Conservation (phyloP, 2,888 invertebrate species). For the Nomada fabriciana region DNA sequence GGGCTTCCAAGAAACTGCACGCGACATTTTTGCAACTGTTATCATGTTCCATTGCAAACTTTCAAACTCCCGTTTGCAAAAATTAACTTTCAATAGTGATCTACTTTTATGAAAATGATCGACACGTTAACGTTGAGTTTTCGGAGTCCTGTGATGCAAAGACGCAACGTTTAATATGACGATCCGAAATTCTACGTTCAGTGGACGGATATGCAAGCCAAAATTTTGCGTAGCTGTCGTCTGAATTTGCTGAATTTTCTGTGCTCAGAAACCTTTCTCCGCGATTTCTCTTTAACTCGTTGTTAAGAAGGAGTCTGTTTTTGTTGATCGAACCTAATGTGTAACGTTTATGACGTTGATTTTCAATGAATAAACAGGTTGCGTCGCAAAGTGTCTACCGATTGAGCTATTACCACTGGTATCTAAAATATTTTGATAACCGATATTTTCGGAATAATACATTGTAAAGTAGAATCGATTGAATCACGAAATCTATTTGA, state of each 20-base stretch:
- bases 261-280: conserved; percentile 22
- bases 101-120: background rate
- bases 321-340: conserved; percentile 1
- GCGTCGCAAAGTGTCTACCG: background rate
- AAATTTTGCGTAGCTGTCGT: conserved; percentile 50
- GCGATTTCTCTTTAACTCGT: conserved; percentile 10
- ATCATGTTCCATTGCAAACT: background rate
- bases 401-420: background rate
- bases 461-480: no score
- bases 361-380: conserved; percentile 12
- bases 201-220: conserved; percentile 70
- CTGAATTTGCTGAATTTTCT: conserved; percentile 29
- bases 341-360: conserved; percentile 6
- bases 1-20: background rate
- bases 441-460: no score
- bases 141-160: conserved; percentile 10
- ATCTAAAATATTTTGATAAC: background rate
- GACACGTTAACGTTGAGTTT: background rate
- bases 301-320: background rate
- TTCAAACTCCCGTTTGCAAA: background rate
- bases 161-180: conserved; percentile 30
- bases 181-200: conserved; percentile 58
- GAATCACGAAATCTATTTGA: no score
- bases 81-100: background rate
- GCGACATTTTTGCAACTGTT: background rate